These are phyloP conservation scores for Oeneis ivallda DNA, from an alignment of 2,888 invertebrate species.

Conservation along the genomic window DNA sequence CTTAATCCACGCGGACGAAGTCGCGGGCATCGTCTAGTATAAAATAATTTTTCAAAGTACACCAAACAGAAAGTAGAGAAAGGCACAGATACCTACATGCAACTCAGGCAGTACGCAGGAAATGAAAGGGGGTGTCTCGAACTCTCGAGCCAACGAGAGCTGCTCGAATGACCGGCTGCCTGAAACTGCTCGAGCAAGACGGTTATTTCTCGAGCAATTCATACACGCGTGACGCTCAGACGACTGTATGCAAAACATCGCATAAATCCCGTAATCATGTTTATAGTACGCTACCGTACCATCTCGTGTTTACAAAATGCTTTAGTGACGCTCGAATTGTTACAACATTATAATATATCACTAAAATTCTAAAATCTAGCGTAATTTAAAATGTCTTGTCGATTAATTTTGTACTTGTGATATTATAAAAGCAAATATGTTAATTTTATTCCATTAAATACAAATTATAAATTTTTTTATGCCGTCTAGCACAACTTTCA, in stretches of 20 bases:
- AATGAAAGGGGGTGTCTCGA: conserved; percentile 33
- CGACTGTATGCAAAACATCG: conserved; percentile 42
- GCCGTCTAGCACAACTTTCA: no score
- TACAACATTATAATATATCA: neutral
- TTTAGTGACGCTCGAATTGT: neutral
- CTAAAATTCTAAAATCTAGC: neutral
- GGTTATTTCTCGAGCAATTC: conserved; percentile 32
- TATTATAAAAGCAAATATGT: no score
- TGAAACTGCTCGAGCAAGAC: conserved; percentile 29
- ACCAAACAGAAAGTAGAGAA: conserved; percentile 7
- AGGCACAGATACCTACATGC: neutral
- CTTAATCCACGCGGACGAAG: no score
- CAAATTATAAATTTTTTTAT: no score
- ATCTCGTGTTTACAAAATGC: neutral
- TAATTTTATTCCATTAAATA: no score
- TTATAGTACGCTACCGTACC: conserved; percentile 23
- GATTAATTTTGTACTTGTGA: no score
- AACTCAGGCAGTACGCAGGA: conserved; percentile 15
- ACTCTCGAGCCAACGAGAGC: conserved; percentile 30
- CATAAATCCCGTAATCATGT: conserved; percentile 42
- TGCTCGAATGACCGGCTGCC: conserved; percentile 23
- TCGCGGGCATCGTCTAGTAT: no score
- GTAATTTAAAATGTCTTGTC: neutral
- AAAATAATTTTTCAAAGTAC: neutral
- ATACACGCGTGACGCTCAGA: conserved; percentile 34